Percentiles rank a stretch among this genome's conserved stretches.
These are phyloP conservation scores for Leptinotarsa haldemani DNA, from an alignment of 2,888 invertebrate species.

Conservation along the genomic window DNA sequence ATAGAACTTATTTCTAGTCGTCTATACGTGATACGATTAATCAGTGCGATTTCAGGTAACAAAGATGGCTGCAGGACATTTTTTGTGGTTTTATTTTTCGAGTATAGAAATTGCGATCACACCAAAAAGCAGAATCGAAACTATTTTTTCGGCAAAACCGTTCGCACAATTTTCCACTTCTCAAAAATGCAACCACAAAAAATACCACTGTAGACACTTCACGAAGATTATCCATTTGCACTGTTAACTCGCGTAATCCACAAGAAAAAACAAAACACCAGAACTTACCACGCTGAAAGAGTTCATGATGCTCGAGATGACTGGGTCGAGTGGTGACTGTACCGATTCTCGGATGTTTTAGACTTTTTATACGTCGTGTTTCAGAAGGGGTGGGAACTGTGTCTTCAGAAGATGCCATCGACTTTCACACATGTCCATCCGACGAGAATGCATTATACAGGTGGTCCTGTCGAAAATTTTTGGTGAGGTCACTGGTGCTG, in stretches of 20 bases:
- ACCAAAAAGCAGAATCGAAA: conserved; percentile 1
- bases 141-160: conserved; percentile 9
- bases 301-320: conserved; percentile 66
- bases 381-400: conserved; percentile 59
- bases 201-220: conserved; percentile 37
- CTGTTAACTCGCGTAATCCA: conserved; percentile 48
- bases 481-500: conserved; percentile 45
- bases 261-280: conserved; percentile 37
- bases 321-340: conserved; percentile 65
- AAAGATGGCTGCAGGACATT: not conserved
- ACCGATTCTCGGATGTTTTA: conserved; percentile 54
- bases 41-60: not conserved
- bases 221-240: conserved; percentile 63
- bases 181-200: conserved; percentile 42
- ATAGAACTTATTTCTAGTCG: too few relatives aligned
- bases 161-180: not conserved
- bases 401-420: conserved; percentile 55
- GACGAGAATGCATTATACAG: conserved; percentile 29
- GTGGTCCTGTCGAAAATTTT: conserved; percentile 44
- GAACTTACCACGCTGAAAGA: conserved; percentile 66
- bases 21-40: too few relatives aligned
- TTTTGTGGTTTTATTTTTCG: conserved; percentile 19
- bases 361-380: conserved; percentile 60
- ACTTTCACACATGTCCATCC: conserved; percentile 42
- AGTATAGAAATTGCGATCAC: not conserved